Evolutionary conservation across 2,888 invertebrate species (phyloP), one percentile per base, ranked within the genome.

Genomic region (Idaea straminata): DNA sequence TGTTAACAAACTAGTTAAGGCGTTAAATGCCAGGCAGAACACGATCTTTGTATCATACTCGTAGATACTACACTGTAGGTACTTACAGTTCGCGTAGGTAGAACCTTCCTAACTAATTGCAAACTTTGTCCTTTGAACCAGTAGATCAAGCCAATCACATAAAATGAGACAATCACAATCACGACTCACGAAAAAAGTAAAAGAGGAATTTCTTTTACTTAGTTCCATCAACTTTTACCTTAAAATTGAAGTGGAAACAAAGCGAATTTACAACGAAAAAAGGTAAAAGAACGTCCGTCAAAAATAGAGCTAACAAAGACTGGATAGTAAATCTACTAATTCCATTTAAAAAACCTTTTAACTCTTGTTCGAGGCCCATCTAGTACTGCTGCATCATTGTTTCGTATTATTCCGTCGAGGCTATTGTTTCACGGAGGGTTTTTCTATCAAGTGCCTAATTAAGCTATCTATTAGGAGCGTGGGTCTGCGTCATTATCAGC

Each of bases 401-500:
- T 62, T 60, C 47, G 47, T 47, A 13, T 47, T 36, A 59, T 60
- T 62, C 15, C 65, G 61, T 62, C 15, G 63, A 57, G 60, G 60
- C 71, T 64, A 69, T 74, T 75, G 72, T 75, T 71, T 69, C 63
- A 38, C 64, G 59, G 68, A 69, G 64, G 67, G 63, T 73, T 72
- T 74, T 76, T 73, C 70, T 69, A 74, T 76, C 69, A 73, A 72
- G 69, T 69, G 74, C 62, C 73, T 72, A 73, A 76, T 76, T 76
- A 73, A 70, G 71, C 66, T 36, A 61, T 64, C 70, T 71, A 70
- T 72, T 74, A 72, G 47, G 10, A 47, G 10, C 10, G 47, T 47
- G 47, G 47, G 47, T 47, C 47, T 47, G 47, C 47, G 10, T 47
- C 47, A 47, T 47, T 47, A 47, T 4, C 47, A 47, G 47, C 47